Conservation (phyloP, 2,113 vertebrate species). For the Catharus fuscescens region DNA sequence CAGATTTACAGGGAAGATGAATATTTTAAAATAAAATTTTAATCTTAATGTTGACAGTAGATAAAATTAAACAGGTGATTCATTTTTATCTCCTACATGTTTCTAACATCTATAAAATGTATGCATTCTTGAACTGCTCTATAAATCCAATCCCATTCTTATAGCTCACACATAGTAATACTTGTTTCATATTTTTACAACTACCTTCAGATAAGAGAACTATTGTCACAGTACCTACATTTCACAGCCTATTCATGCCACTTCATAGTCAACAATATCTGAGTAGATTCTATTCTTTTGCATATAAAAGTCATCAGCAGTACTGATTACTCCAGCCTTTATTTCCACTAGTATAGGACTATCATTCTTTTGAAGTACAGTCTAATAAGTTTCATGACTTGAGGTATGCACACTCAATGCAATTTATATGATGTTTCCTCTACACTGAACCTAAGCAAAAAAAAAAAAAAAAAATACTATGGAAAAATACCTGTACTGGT, state of each 20-base stretch:
- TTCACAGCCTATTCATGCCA: conserved; percentile 12
- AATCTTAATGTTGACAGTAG: conserved; percentile 31
- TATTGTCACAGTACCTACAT: background rate
- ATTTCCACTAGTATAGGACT: conserved; percentile 30
- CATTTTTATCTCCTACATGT: conserved; percentile 7
- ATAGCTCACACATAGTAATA: background rate
- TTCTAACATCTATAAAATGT: conserved; percentile 20
- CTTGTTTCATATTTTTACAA: conserved; percentile 2
- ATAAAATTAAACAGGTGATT: conserved; percentile 55
- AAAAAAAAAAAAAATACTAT: background rate
- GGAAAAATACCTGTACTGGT: background rate
- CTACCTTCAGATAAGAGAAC: background rate
- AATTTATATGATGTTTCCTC: background rate
- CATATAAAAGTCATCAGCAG: conserved; percentile 35
- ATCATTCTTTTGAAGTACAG: conserved; percentile 25
- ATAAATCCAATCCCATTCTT: background rate
- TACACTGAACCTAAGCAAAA: background rate
- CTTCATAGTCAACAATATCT: conserved; percentile 35
- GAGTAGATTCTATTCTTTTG: conserved; percentile 9
- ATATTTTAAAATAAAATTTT: conserved; percentile 41
- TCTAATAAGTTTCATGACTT: conserved; percentile 31
- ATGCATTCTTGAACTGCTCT: background rate
- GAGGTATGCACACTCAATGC: background rate
- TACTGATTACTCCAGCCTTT: background rate
- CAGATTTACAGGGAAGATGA: background rate